Base-by-base conservation (phyloP, 2,797 vertebrate genomes). In the Sebastiscus tertius region DNA sequence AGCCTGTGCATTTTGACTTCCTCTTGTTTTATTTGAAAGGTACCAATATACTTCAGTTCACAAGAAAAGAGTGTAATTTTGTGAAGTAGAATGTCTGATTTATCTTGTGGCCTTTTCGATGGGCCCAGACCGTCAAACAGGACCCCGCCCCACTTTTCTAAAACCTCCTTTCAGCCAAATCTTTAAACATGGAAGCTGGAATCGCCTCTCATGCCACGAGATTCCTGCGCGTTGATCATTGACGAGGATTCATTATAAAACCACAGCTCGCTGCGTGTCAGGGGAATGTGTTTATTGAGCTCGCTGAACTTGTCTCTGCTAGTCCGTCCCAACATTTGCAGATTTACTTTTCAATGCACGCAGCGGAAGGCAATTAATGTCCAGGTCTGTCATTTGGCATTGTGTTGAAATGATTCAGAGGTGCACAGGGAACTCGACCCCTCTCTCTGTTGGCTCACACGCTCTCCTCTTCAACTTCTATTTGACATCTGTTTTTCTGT, bases 401-500 rank as follows among this genome's bases (percentile, higher is more conserved):
- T 26, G 81, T 78, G 80, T 74, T 85, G 68, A 83, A 75, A 73
- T 72, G 63, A 85, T 67, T 74, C 56, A 82, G 62, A 75, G 85
- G 81, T 26, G 71, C 68, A 71, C 33, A 10, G 67, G 61, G 74
- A 87, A 73, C 24, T 31, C 5, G 9, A n/a, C 60, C 64, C 49
- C 16, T 24, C 66, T 56, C 62, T 49, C 59, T 67, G 14, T 85
- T 74, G 63, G 68, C 87, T 88, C 80, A 58, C 87, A 79, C 80
- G 59, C 85, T 85, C 76, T 59, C 74, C 70, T 83, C 73, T 86
- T 78, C 75, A 86, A 83, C 79, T 84, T 83, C 61, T 79, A 34
- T 75, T 79, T 75, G 83, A 92, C 92, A 88, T 93, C 90, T 94
- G 92, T 91, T 94, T 93, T 86, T 88, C 81, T 81, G 85, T 78